phyloP scores from a whole-genome alignment of 2,888 invertebrate species.

The Amblyjoppa fuscipennis region DNA sequence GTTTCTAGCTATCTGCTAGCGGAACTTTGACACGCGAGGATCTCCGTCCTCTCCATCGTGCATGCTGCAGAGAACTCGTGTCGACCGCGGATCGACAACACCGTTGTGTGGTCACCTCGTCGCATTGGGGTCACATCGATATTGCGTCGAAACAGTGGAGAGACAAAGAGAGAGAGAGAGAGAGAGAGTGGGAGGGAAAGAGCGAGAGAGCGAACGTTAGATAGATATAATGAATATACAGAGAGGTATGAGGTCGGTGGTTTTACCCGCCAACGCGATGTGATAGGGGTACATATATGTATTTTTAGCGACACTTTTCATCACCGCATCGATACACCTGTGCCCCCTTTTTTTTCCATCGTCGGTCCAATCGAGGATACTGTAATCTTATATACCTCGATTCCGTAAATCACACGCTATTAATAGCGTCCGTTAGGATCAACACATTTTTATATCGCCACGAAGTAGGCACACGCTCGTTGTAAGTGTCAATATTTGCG shows the following conservation, averaged over 20 bases:
- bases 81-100: constrained; percentile 47
- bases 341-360: constrained; percentile 56
- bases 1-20: background rate
- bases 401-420: constrained; percentile 53
- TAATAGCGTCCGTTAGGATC: constrained; percentile 50
- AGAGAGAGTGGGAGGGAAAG: background rate
- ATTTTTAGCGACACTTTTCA: constrained; percentile 67
- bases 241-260: constrained; percentile 66
- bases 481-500: background rate
- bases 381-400: constrained; percentile 51
- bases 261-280: constrained; percentile 76
- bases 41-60: background rate
- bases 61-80: constrained; percentile 45
- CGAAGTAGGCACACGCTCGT: background rate
- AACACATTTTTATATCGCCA: constrained; percentile 45
- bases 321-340: constrained; percentile 60
- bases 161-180: constrained; percentile 25
- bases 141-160: constrained; percentile 68
- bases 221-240: constrained; percentile 21
- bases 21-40: background rate
- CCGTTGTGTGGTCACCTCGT: constrained; percentile 48
- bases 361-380: constrained; percentile 52
- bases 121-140: constrained; percentile 80
- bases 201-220: constrained; percentile 37
- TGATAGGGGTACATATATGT: constrained; percentile 62